A percentile compares a stretch with the other conserved stretches of the same genome.
Evolutionary conservation across 1,140 invertebrate species (phyloP).

Genomic region (Amphibalanus amphitrite): DNA sequence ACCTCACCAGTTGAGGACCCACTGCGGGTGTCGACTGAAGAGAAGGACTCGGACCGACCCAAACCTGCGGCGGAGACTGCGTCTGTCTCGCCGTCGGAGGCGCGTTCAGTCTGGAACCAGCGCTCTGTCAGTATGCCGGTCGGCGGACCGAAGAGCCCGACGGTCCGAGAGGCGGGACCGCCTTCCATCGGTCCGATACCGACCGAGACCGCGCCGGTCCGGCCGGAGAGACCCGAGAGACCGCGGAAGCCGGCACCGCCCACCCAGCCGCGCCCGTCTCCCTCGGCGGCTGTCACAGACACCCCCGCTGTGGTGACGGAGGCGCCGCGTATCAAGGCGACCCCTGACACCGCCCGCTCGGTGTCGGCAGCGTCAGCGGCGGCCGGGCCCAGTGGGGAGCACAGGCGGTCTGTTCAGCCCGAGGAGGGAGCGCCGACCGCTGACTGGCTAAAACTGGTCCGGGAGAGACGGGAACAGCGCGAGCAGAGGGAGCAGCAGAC

Average conservation of each 20-base stretch:
- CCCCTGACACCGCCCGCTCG: conserved; percentile 20
- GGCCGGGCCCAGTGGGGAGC: conserved; percentile 10
- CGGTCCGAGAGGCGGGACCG: too few relatives aligned
- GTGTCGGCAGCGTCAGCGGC: conserved; percentile 27
- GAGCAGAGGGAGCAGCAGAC: conserved; percentile 48
- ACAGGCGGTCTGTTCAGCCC: conserved; percentile 10
- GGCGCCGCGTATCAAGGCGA: too few relatives aligned
- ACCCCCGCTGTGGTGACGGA: background rate
- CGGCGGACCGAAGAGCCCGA: too few relatives aligned
- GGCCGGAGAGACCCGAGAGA: background rate
- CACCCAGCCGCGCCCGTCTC: background rate
- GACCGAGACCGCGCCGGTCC: too few relatives aligned
- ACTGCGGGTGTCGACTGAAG: conserved; percentile 6
- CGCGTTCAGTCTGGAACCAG: background rate
- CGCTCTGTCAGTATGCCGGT: background rate
- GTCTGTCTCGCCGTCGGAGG: background rate
- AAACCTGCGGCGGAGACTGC: background rate
- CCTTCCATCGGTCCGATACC: too few relatives aligned
- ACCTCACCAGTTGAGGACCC: conserved; percentile 18
- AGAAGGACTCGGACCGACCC: background rate
- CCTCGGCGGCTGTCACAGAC: background rate
- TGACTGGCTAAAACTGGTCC: conserved; percentile 29
- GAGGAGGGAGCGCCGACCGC: conserved; percentile 17
- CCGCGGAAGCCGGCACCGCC: background rate
- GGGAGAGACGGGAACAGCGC: conserved; percentile 52